phyloP scores from a whole-genome alignment of 2,888 invertebrate species.

The Petrolisthes manimaculis region DNA sequence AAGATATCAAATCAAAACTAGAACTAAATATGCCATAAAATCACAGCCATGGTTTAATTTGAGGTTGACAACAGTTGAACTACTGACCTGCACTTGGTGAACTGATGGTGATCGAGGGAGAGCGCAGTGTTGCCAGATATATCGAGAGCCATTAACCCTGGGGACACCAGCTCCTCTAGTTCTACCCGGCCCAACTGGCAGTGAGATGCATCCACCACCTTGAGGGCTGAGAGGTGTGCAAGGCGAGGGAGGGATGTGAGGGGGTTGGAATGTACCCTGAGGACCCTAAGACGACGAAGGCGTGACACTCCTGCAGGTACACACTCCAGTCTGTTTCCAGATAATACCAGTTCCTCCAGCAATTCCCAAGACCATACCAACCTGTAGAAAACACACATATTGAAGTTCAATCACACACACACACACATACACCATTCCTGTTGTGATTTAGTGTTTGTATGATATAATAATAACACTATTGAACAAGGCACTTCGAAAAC shows the following conservation, averaged over 20 bases:
- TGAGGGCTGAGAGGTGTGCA: slow-evolving; percentile 51
- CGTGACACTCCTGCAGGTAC: slow-evolving; percentile 83
- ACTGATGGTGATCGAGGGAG: slow-evolving; percentile 56
- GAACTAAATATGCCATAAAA: too few species aligned
- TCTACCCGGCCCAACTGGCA: slow-evolving; percentile 52
- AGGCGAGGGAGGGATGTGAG: slow-evolving; percentile 69
- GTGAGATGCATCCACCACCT: slow-evolving; percentile 62
- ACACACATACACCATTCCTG: too few species aligned
- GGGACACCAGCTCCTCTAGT: slow-evolving; percentile 55
- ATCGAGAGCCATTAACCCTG: slow-evolving; percentile 55
- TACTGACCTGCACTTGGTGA: slow-evolving; percentile 55
- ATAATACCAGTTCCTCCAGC: slow-evolving; percentile 84
- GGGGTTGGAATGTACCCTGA: slow-evolving; percentile 86
- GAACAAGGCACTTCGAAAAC: neutral
- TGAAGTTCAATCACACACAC: too few species aligned
- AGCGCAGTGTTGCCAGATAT: slow-evolving; percentile 60
- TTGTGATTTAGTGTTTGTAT: too few species aligned
- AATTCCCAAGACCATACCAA: slow-evolving; percentile 83
- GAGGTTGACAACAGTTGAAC: neutral
- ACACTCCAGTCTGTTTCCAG: slow-evolving; percentile 83
- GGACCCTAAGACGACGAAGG: slow-evolving; percentile 79
- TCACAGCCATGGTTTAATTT: too few species aligned
- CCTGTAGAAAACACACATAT: slow-evolving; percentile 69
- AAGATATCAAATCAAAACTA: too few species aligned
- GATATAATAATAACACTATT: slow-evolving; percentile 7